phyloP scores from a whole-genome alignment of 2,797 vertebrate genomes.

The Loriculus beryllinus region DNA sequence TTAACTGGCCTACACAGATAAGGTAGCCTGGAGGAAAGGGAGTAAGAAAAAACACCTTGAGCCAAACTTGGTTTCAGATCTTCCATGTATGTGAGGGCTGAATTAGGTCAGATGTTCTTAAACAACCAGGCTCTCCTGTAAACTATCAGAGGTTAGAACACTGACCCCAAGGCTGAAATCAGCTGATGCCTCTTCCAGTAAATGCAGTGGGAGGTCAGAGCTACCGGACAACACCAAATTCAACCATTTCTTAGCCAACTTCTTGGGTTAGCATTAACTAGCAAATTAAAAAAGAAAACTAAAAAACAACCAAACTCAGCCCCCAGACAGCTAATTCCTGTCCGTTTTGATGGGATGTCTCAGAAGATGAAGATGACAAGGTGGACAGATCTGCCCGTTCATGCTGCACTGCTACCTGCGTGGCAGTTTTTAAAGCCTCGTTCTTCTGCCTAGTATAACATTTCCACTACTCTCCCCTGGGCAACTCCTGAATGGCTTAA shows the following conservation, averaged over 20 bases:
- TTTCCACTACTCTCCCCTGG: constrained; percentile 14
- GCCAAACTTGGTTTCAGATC: not conserved
- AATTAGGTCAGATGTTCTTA: not conserved
- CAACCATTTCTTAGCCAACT: not conserved
- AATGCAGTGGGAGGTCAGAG: constrained; percentile 6
- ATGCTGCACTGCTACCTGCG: not conserved
- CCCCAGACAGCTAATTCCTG: not conserved
- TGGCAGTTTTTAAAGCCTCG: not conserved
- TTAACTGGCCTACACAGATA: not conserved
- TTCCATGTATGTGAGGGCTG: not conserved
- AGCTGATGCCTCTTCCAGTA: constrained; percentile 5
- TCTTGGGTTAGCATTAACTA: not conserved
- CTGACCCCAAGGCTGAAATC: not conserved
- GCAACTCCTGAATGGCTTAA: constrained; percentile 18
- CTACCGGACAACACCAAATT: not conserved
- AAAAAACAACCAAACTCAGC: too few species aligned
- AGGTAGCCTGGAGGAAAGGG: not conserved
- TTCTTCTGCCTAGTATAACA: not conserved
- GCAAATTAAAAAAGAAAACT: not conserved
- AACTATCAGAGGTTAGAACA: constrained; percentile 5
- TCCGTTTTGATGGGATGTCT: not conserved
- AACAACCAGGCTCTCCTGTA: constrained; percentile 17
- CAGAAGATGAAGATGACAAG: not conserved
- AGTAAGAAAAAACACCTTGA: not conserved
- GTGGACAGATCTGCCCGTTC: not conserved